Conservation (phyloP, 2,888 invertebrate genomes). For the Andrena marginata region DNA sequence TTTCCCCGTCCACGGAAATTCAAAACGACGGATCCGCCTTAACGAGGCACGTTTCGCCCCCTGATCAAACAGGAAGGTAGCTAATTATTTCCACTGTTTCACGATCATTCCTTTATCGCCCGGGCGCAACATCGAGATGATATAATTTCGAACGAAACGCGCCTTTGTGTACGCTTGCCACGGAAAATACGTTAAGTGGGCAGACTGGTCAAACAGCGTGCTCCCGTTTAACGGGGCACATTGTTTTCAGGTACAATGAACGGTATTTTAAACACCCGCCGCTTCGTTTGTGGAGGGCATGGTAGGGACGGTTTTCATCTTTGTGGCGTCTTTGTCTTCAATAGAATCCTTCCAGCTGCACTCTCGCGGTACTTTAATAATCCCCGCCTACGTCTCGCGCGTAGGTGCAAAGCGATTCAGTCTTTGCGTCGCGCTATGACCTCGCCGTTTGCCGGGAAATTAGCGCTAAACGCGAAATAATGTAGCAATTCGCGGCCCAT, state of each 20-base stretch:
- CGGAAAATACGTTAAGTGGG: background rate
- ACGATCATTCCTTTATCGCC: background rate
- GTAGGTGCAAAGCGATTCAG: slow-evolving; percentile 58
- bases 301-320: background rate
- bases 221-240: too few relatives aligned
- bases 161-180: background rate
- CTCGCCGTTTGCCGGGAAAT: slow-evolving; percentile 53
- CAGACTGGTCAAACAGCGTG: background rate
- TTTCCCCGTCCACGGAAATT: background rate
- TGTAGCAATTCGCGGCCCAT: slow-evolving; percentile 10
- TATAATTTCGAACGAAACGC: slow-evolving; percentile 25
- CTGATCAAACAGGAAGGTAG: background rate
- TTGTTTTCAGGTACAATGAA: too few relatives aligned
- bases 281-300: too few relatives aligned
- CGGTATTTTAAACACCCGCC: too few relatives aligned
- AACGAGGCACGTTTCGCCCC: background rate
- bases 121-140: slow-evolving; percentile 21
- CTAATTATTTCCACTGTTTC: slow-evolving; percentile 40
- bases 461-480: slow-evolving; percentile 60
- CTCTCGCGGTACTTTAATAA: slow-evolving; percentile 20
- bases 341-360: background rate
- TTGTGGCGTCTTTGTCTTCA: background rate
- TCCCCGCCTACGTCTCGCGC: slow-evolving; percentile 43
- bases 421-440: slow-evolving; percentile 39
- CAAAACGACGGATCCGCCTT: background rate